Conservation (phyloP, 2,113 vertebrate genomes). For the Centrocercus urophasianus region DNA sequence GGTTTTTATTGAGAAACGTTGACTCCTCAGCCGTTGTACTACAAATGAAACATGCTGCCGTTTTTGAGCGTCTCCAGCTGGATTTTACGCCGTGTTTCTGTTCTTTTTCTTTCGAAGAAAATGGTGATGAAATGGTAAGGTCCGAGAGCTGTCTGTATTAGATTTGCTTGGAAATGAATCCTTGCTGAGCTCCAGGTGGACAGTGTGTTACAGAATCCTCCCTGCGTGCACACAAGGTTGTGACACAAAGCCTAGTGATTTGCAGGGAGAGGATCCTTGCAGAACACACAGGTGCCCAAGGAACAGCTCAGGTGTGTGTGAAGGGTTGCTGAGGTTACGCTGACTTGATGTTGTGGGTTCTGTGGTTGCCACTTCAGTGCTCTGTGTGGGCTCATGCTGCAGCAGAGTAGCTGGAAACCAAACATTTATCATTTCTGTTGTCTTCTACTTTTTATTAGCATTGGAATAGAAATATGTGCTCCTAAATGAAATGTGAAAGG, state of each 20-base stretch:
- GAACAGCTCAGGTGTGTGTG: neutral
- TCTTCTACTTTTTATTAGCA: neutral
- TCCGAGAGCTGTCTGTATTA: neutral
- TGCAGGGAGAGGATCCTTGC: neutral
- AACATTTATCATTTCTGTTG: neutral
- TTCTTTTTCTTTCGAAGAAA: neutral
- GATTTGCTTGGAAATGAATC: constrained; percentile 9
- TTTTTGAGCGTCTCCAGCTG: neutral
- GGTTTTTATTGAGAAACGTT: neutral
- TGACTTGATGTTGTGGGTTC: neutral
- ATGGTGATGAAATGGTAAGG: neutral
- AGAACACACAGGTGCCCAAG: neutral
- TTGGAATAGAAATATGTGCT: neutral
- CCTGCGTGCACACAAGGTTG: neutral
- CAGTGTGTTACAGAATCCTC: neutral
- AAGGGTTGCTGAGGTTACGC: neutral
- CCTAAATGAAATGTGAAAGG: neutral
- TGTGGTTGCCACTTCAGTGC: neutral
- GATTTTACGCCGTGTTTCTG: neutral
- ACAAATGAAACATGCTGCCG: neutral
- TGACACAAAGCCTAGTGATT: neutral
- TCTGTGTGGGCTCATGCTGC: neutral
- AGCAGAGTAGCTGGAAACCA: neutral
- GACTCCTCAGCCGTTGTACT: neutral
- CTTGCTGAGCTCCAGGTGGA: constrained; percentile 26